phyloP scores from a whole-genome alignment of 2,113 vertebrate species.

The Microcebus jonahi region DNA sequence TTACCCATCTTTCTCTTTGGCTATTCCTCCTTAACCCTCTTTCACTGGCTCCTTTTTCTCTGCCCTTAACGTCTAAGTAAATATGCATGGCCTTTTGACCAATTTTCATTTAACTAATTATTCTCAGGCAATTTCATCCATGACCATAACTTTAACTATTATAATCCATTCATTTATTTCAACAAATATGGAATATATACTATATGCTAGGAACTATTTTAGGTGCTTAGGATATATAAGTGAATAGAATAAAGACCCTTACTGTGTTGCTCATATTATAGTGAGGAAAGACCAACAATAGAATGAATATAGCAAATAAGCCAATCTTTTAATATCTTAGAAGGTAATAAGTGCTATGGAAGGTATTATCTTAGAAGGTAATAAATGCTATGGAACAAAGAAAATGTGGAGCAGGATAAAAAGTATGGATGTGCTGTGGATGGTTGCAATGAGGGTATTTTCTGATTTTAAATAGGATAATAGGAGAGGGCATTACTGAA shows the following conservation, averaged over 20 bases:
- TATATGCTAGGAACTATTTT: not conserved
- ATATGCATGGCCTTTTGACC: not conserved
- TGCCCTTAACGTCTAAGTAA: not conserved
- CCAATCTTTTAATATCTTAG: not conserved
- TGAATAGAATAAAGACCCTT: not conserved
- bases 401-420: not conserved
- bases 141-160: not conserved
- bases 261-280: not conserved
- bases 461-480: not conserved
- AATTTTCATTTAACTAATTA: conserved; percentile 8
- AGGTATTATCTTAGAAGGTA: not conserved
- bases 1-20: not conserved
- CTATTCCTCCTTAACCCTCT: not conserved
- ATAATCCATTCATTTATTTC: not conserved
- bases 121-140: conserved; percentile 19
- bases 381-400: not conserved
- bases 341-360: not conserved
- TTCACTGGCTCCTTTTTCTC: not conserved
- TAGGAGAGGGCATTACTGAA: not conserved
- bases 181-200: not conserved
- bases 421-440: not conserved
- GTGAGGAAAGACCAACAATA: not conserved
- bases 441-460: not conserved
- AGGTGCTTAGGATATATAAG: not conserved
- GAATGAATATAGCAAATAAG: not conserved